Base-by-base conservation (phyloP, 2,113 vertebrate genomes). In the Cryptomyrus ogoouensis region DNA sequence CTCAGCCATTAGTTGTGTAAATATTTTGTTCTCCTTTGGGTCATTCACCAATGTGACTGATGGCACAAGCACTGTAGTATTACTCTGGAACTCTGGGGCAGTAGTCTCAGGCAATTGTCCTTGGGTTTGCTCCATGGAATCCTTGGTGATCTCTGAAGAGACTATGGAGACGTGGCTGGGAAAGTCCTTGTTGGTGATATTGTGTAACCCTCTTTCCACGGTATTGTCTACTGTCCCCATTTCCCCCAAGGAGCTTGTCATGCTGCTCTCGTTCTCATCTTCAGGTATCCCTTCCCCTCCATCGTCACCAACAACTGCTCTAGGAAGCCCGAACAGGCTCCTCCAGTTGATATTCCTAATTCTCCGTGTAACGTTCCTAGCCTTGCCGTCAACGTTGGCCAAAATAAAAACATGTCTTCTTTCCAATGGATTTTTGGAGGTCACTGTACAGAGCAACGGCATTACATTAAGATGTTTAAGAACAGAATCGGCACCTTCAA, bases 401-500 rank as follows among this genome's bases (percentile, higher is more conserved):
- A 66, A 86, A 90, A 90, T 35, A 74, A 87, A 90, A 58, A 88
- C 21, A 52, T 56, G 49, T 88, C 84, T 77, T 87, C 85, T 44
- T 77, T 77, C 84, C 89, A 58, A 77, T 39, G 89, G 62, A 77
- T 85, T 62, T 90, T 90, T 77, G 31, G 66, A 39, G 47, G 85
- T 88, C 85, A 80, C 85, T 88, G 85, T 80, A 88, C 31, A 74
- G 62, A 74, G 58, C 89, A 77, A 90, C 27, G 35, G 89, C 83
- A 90, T 77, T 85, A 53, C 27, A 80, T 39, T 39, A 56, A n/a
- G 47, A 66, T 31, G 39, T 50, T 90, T 90, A 62, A 17, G 39
- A 89, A 31, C 35, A 58, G 39, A 89, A 52, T n/a, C 19, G 3
- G 49, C 47, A 8, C 9, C 88, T 58, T 52, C 27, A 42, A 24